Base-by-base conservation (phyloP, 2,113 vertebrate species). In the Oenanthe melanoleuca region DNA sequence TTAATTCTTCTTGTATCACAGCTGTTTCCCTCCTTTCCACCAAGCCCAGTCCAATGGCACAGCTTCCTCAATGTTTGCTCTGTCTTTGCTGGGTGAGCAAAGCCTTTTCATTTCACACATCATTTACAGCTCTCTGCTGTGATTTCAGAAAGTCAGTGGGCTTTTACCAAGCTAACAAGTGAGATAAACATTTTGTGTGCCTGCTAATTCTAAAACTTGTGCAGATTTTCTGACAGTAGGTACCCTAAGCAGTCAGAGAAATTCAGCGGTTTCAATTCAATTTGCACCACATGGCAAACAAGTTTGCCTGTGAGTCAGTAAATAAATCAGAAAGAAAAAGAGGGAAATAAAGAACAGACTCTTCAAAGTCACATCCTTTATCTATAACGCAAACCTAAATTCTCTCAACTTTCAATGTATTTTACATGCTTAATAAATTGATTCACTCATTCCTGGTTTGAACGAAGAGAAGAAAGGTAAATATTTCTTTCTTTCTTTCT, bases 101-200 rank as follows among this genome's bases (percentile, higher is more conserved):
- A 97, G 95, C 96, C 96, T 97, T 97, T 97, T 97, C 97, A 98
- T 98, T 98, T 98, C 98, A 97, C 98, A 98, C 97, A 97, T 97
- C 97, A 98, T 98, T 98, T 97, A 96, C 96, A 97, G 96, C 96
- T 97, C 64, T 81, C 96, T 95, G 94, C 96, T 97, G 96, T 95
- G 97, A 96, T 97, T 97, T 97, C 96, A 96, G 94, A 97, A 98
- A 97, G 95, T 95, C 97, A 97, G 97, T 97, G 95, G 93, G 96
- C 97, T 97, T 97, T 95, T 92, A 96, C 96, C 93, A 37, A 97
- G 92, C 95, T 97, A 98, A 98, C 96, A 97, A 98, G 95, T 97
- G 96, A 97, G 97, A 97, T 97, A 97, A 97, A 98, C 96, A 97
- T 97, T 97, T 97, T 97, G 82, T 95, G 95, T 95, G 86, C 28